Base-by-base conservation (phyloP, 1,140 invertebrate genomes). In the Drosophila baimaii region DNA sequence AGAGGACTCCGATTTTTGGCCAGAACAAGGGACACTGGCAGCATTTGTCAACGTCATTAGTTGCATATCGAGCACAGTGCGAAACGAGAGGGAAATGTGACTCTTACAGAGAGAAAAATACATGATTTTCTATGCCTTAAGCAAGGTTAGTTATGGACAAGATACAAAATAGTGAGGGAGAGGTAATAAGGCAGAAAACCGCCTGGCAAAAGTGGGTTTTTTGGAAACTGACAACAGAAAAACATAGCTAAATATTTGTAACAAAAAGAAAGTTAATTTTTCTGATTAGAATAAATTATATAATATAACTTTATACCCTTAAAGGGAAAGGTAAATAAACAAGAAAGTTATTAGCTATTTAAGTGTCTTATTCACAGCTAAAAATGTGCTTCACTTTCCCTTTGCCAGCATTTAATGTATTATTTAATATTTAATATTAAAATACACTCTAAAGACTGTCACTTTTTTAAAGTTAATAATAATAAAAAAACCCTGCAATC, bases 21-120 rank as follows among this genome's bases (percentile, higher is more conserved):
- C 35, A 54, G 31, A 46, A 23, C 31, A 10, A 52, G 23, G 10
- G 19, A 15, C 33, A 37, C 31, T 57, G 47, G 35, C 44, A 35
- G 47, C 56, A 62, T 73, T 73, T 73, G 65, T 70, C 69, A 72
- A 71, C 29, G 65, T 72, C 69, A 70, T 70, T 70, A 70, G 66
- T 66, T 63, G 65, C 33, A 68, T 43, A 49, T 37, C 9, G 59
- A 35, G 29, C 6, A 27, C 41, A 39, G 17, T 17, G 58, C 12
- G n/a, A 41, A 31, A 25, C 10, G 31, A 25, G n/a, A 47, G 33
- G 23, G 17, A 9, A 55, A 66, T 3, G 35, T 1, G 21, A 39
- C 3, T 17, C 12, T 12, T 7, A 15, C 52, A 43, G 37, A 5
- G 3, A n/a, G 19, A 8, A 4, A 59, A 31, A 15, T 31, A 21